These are phyloP conservation scores for Neodontobutis hainanensis DNA, from an alignment of 2,113 vertebrate genomes.

Conservation along the genomic window DNA sequence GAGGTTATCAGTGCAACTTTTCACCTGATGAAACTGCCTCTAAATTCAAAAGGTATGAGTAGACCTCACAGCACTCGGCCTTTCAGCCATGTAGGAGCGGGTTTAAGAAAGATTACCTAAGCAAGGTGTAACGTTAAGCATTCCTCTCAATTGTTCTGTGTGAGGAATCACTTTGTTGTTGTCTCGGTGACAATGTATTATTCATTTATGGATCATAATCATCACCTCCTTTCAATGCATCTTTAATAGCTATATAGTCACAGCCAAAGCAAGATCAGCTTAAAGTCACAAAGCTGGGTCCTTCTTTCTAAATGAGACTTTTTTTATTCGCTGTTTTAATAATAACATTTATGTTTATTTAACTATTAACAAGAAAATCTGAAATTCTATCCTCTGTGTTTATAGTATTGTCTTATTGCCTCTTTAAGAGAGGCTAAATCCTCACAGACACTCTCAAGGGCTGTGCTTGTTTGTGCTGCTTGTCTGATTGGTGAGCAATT, in stretches of 20 bases:
- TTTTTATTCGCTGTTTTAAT: background rate
- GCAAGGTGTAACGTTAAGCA: slow-evolving; percentile 66
- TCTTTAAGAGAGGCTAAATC: slow-evolving; percentile 3
- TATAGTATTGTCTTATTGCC: slow-evolving; percentile 29
- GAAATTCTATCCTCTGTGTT: background rate
- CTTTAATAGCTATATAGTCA: slow-evolving; percentile 64
- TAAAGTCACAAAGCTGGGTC: slow-evolving; percentile 22
- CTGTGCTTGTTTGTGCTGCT: slow-evolving; percentile 20
- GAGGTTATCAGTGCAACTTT: slow-evolving; percentile 9
- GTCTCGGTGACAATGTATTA: slow-evolving; percentile 73
- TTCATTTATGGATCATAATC: slow-evolving; percentile 74
- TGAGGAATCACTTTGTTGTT: slow-evolving; percentile 65
- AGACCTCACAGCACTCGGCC: background rate
- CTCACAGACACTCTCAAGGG: slow-evolving; percentile 28
- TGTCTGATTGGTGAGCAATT: slow-evolving; percentile 38
- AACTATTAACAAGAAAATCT: slow-evolving; percentile 1
- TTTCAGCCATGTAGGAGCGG: background rate
- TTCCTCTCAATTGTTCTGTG: slow-evolving; percentile 40
- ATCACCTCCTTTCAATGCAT: slow-evolving; percentile 66
- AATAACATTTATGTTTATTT: background rate
- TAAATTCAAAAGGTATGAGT: slow-evolving; percentile 36
- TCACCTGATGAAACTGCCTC: slow-evolving; percentile 25
- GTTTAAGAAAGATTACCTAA: slow-evolving; percentile 51
- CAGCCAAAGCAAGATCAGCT: slow-evolving; percentile 31
- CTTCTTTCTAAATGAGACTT: background rate